These are phyloP conservation scores for Dichetophora obliterata DNA, from an alignment of 2,888 invertebrate genomes.

Conservation along the genomic window DNA sequence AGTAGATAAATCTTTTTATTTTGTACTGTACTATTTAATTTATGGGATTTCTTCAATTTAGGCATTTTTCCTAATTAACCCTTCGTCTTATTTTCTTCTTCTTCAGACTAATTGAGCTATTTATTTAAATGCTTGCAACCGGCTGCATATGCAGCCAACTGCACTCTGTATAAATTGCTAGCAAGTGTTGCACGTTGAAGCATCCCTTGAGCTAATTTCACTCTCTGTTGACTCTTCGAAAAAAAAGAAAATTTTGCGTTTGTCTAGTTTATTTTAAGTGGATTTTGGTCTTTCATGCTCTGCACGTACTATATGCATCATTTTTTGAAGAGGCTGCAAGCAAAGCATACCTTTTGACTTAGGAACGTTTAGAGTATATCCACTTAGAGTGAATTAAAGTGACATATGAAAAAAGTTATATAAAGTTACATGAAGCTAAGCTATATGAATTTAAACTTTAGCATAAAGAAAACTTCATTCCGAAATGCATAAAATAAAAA, in stretches of 20 bases:
- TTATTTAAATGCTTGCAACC: background rate
- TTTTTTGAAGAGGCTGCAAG: too few species aligned
- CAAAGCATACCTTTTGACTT: too few species aligned
- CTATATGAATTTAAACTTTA: too few species aligned
- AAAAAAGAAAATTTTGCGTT: background rate
- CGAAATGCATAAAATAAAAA: too few species aligned
- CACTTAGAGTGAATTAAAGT: too few species aligned
- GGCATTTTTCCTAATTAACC: background rate
- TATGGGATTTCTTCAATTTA: background rate
- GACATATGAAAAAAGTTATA: too few species aligned
- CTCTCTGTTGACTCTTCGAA: background rate
- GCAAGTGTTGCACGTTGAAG: constrained; percentile 18
- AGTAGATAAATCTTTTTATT: background rate
- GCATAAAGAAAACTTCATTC: too few species aligned
- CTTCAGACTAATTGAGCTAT: constrained; percentile 7
- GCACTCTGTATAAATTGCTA: background rate
- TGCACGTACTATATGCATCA: too few species aligned
- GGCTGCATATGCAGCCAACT: background rate
- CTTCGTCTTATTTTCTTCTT: background rate
- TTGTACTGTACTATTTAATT: background rate
- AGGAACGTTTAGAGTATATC: background rate
- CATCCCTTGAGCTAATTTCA: background rate
- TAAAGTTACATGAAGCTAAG: too few species aligned
- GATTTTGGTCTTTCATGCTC: background rate
- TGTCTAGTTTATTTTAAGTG: background rate